A percentile compares a stretch with the other conserved stretches of the same genome.
These are phyloP conservation scores for Himalopsyche japonica DNA, from an alignment of 2,888 invertebrate genomes.

Conservation along the genomic window DNA sequence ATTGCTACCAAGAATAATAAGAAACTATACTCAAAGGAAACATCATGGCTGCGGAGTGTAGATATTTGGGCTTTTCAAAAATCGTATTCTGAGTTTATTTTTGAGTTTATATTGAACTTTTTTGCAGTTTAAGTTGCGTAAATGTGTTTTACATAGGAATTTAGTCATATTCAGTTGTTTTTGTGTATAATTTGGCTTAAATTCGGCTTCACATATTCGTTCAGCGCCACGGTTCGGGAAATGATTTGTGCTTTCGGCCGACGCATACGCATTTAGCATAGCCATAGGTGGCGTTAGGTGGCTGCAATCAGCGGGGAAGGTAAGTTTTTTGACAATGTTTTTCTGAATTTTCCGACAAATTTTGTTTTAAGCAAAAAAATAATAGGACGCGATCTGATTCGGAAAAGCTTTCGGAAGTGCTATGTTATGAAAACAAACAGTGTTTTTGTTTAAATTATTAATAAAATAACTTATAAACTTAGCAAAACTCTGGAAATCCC, in stretches of 20 bases:
- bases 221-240: constrained; percentile 64
- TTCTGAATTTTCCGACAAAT: constrained; percentile 57
- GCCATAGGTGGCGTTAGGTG: constrained; percentile 59
- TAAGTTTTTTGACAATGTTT: constrained; percentile 44
- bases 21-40: constrained; percentile 65
- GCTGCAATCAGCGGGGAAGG: constrained; percentile 30
- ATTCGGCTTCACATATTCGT: constrained; percentile 60
- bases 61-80: constrained; percentile 63
- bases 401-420: not conserved
- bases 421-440: not conserved
- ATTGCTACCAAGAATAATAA: constrained; percentile 58
- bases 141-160: constrained; percentile 58
- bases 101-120: constrained; percentile 63
- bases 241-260: constrained; percentile 64
- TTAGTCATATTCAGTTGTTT: constrained; percentile 58
- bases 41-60: constrained; percentile 64
- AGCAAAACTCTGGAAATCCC: constrained; percentile 27
- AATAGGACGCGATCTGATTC: not conserved
- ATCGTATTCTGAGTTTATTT: constrained; percentile 62
- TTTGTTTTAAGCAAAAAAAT: constrained; percentile 10
- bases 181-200: constrained; percentile 59
- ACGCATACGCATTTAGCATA: constrained; percentile 62
- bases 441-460: constrained; percentile 16
- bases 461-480: constrained; percentile 25
- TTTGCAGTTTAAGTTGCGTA: constrained; percentile 61